Evolutionary conservation across 2,797 vertebrate genomes (phyloP).

Genomic region (Thripadectes ignobilis): DNA sequence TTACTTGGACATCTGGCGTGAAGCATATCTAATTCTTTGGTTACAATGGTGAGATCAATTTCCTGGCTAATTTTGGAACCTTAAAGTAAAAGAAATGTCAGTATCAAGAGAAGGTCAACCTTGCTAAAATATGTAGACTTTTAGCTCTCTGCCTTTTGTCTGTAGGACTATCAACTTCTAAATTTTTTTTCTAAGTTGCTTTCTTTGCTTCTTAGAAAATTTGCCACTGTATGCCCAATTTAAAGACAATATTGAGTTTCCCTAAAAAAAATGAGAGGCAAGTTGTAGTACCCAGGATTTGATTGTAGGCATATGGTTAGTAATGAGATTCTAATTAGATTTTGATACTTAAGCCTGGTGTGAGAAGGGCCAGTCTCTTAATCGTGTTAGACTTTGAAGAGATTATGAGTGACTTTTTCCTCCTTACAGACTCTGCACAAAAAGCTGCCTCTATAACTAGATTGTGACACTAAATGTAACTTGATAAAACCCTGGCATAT

Average conservation of each 20-base stretch:
- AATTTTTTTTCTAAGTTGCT: not conserved
- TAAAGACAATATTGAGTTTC: slow-evolving; percentile 16
- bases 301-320: slow-evolving; percentile 1
- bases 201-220: not conserved
- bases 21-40: not conserved
- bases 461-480: not conserved
- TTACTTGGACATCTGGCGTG: not conserved
- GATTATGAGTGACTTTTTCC: slow-evolving; percentile 40
- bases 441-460: not conserved
- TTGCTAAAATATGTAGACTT: not conserved
- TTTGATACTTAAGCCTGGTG: slow-evolving; percentile 26
- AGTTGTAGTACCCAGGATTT: not conserved
- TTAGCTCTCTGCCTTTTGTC: not conserved
- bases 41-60: not conserved
- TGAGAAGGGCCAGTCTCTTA: slow-evolving; percentile 45
- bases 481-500: not conserved
- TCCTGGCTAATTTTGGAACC: not conserved
- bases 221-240: not conserved
- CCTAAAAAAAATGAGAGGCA: not conserved
- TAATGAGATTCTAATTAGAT: slow-evolving; percentile 42
- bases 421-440: not conserved
- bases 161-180: not conserved
- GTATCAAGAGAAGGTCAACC: not conserved
- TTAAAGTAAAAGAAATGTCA: not conserved
- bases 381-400: slow-evolving; percentile 39